Evolutionary conservation across 2,888 invertebrate species (phyloP), one percentile per base, ranked within the genome.

Genomic region (Ormyrus thymus): DNA sequence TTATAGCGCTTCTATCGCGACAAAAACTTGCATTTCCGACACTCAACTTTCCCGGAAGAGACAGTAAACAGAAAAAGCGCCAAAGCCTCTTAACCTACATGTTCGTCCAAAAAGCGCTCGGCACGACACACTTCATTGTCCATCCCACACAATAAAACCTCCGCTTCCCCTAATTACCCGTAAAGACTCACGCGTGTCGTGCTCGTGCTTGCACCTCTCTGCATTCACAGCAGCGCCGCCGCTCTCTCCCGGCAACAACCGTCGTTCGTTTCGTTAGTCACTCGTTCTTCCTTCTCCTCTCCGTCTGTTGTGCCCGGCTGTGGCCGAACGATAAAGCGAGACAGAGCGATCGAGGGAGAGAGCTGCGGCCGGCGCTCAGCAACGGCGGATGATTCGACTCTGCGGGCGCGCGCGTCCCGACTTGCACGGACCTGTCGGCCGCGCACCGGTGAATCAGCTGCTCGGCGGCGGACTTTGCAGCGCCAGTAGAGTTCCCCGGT

Each of bases 361-460:
- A 29, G 29, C 29, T n/a, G n/a, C 51, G 13, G n/a, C 43, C 7
- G 45, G 11, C 7, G n/a, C 51, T 29, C 11, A 6, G 6, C 45
- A 11, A 8, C 48, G 48, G n/a, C 45, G 53, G 29, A 29, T n/a
- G 55, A 7, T 10, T 7, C 55, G 7, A 13, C 46, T 6, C 7
- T 55, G 6, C 62, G 62, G 15, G 71, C 65, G 43, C 68, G 59
- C 78, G 61, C 13, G 81, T 79, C 62, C 10, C 15, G 76, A 81
- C 81, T 29, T 76, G 81, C 69, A 74, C 73, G 61, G 73, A 81
- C 81, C 74, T 65, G 81, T 76, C 56, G 51, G 29, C 15, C 13
- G 48, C 64, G 55, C 69, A 11, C 64, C 46, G 71, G 72, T 75
- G 76, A 79, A 79, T 79, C 79, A 79, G 79, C 75, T 79, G 79